Evolutionary conservation across 2,113 vertebrate species (phyloP), one percentile per base, ranked within the genome.

Genomic region (Peromyscus polionotus): DNA sequence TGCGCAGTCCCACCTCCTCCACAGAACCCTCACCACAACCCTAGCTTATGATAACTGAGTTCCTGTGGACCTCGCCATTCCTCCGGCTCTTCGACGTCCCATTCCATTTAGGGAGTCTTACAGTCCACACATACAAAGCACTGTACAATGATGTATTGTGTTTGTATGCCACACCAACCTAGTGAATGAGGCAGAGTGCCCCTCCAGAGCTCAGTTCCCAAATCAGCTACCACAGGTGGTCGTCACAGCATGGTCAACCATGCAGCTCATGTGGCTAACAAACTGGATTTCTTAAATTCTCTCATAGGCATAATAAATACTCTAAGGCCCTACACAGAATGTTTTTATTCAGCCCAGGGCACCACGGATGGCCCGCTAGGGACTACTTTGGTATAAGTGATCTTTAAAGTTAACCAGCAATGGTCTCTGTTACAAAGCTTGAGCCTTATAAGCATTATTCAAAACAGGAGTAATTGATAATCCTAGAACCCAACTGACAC

Each of bases 61-160:
- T 42, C 54, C 61, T 10, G 10, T 6, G 54, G 42, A 36, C 31
- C 77, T 67, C 48, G 36, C 4, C 2, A 4, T 79, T 79, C 45
- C 45, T 79, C 48, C 28, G 54, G 48, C 48, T 48, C 48, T 33
- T 33, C 54, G 31, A 36, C 48, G 36, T 36, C 51, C 28, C n/a
- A 31, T 88, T 84, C 89, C 61, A 88, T 83, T 88, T 67, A 51
- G 48, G 88, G 3, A 77, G 7, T 14, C 48, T 8, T 9, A 57
- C 1, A 31, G 13, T 45, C 36, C 12, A 10, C 31, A 31, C 13
- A 12, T 12, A 17, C 0, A 48, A 16, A 42, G 28, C 75, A 86
- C 3, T n/a, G 20, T 33, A 63, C 51, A 26, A 16, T 0, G 76
- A 12, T 75, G 0, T 0, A 10, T 70, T 12, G 33, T 6, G 16